These are phyloP conservation scores for Decapterus maruadsi DNA, from an alignment of 2,797 vertebrate genomes.

Conservation along the genomic window DNA sequence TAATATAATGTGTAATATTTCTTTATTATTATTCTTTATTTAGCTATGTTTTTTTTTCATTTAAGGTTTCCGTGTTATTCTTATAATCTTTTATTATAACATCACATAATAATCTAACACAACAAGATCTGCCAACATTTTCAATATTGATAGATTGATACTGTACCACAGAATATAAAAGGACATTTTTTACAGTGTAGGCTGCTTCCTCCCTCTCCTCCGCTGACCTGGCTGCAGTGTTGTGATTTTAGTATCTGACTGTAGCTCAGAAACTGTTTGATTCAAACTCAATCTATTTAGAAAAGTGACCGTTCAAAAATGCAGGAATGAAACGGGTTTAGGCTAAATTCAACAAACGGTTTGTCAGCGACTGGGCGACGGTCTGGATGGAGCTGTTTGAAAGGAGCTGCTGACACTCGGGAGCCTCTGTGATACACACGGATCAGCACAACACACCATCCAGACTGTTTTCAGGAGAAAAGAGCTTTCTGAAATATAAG, in stretches of 20 bases:
- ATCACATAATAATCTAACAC: no score
- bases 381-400: conserved; percentile 84
- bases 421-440: conserved; percentile 77
- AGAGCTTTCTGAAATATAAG: conserved; percentile 87
- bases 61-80: no score
- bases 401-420: conserved; percentile 87
- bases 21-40: no score
- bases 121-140: no score
- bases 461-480: conserved; percentile 84
- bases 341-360: conserved; percentile 38
- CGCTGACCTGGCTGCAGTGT: not conserved
- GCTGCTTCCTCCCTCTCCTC: not conserved
- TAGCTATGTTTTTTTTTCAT: no score
- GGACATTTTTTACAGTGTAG: not conserved
- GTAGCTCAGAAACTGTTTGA: not conserved
- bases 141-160: not conserved
- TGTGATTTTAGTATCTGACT: not conserved
- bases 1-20: no score
- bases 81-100: no score
- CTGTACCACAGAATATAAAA: not conserved
- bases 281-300: conserved; percentile 10
- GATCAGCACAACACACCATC: conserved; percentile 80
- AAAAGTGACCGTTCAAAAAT: conserved; percentile 31
- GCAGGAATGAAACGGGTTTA: conserved; percentile 29
- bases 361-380: conserved; percentile 52